Conservation (phyloP, 2,888 invertebrate genomes). For the Taphrorychus bicolor region DNA sequence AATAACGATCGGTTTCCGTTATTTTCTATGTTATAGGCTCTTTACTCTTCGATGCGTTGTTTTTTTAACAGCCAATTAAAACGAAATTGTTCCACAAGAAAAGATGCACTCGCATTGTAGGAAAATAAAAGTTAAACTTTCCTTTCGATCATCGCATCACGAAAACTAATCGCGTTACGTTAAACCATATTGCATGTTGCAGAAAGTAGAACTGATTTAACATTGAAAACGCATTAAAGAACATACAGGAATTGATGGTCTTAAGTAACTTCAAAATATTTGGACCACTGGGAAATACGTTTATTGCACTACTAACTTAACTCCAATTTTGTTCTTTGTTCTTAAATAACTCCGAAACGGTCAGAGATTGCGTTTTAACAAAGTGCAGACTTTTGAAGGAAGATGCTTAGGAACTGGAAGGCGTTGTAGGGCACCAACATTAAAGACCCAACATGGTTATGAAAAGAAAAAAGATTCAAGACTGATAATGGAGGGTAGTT, state of each 20-base stretch:
- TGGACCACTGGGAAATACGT: no score
- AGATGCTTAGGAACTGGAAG: no score
- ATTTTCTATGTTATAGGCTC: background rate
- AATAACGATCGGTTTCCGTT: background rate
- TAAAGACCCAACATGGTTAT: no score
- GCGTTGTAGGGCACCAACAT: no score
- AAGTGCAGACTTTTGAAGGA: no score
- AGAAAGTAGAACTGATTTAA: background rate
- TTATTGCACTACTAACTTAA: no score
- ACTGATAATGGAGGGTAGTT: no score
- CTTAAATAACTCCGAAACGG: no score
- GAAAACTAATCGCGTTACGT: background rate
- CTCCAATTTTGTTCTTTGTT: no score
- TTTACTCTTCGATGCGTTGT: background rate
- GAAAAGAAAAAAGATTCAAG: no score
- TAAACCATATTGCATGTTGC: background rate
- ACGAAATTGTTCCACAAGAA: background rate
- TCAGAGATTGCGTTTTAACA: no score
- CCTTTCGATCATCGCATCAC: background rate
- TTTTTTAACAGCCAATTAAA: background rate
- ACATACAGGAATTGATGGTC: background rate
- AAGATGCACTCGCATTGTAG: background rate
- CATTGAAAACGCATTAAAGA: background rate
- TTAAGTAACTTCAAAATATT: background rate
- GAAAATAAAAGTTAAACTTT: background rate